These are phyloP conservation scores for Gorsachius magnificus DNA, from an alignment of 2,797 vertebrate genomes.

Conservation along the genomic window DNA sequence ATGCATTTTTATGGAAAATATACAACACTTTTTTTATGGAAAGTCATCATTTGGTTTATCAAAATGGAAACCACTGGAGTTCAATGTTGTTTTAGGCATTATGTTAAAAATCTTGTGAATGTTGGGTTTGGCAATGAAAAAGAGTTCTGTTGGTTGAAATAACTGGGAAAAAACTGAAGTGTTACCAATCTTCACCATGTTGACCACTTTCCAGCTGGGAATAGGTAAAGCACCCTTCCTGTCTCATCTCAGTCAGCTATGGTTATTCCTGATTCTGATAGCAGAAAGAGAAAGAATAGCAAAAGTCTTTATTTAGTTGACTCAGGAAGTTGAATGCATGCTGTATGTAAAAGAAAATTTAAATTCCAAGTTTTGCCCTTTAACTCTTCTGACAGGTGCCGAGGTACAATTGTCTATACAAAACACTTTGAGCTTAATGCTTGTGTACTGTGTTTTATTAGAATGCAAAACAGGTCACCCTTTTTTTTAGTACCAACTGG, in stretches of 20 bases:
- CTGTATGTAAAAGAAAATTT: conserved; percentile 7
- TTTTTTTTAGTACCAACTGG: conserved; percentile 49
- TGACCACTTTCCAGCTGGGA: not conserved
- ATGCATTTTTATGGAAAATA: not conserved
- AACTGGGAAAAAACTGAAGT: not conserved
- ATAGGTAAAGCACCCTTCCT: not conserved
- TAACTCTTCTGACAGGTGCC: not conserved
- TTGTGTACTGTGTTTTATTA: conserved; percentile 76
- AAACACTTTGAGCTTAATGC: conserved; percentile 65
- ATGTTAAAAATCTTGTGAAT: not conserved
- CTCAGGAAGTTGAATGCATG: not conserved
- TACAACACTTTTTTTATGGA: not conserved
- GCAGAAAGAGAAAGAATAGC: not conserved
- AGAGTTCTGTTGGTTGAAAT: not conserved
- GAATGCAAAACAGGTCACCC: conserved; percentile 21
- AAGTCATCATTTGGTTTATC: not conserved
- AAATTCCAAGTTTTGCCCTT: conserved; percentile 28
- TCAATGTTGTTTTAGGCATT: not conserved
- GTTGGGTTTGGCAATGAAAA: not conserved
- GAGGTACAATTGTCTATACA: conserved; percentile 14
- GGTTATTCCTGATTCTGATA: not conserved
- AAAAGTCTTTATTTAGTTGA: not conserved
- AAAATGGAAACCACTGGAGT: not conserved
- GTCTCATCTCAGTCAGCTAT: not conserved
- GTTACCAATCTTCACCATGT: not conserved